Conservation (phyloP, 53 echinoderm and acorn worm species). For the Apostichopus leukothele region DNA sequence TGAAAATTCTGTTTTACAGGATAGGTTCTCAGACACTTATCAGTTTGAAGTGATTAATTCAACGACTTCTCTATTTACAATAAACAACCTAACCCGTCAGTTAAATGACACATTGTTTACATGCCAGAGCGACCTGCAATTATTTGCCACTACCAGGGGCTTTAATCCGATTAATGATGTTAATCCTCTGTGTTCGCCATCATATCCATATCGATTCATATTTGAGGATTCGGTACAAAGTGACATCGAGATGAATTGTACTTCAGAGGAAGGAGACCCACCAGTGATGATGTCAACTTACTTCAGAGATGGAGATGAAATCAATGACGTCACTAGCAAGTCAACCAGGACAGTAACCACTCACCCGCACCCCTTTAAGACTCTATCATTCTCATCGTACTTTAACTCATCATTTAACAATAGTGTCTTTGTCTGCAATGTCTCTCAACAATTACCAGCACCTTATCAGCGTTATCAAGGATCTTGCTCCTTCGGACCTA, state of each 20-base stretch:
- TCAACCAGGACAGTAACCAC: neutral
- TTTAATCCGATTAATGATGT: no score
- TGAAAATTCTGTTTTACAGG: no score
- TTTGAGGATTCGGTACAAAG: neutral
- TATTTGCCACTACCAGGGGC: no score
- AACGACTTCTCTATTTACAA: no score
- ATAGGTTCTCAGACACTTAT: no score
- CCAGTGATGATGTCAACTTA: neutral
- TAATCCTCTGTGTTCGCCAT: neutral
- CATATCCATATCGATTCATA: neutral
- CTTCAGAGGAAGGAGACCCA: slow-evolving; percentile 10
- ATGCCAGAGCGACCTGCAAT: no score
- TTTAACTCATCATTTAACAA: slow-evolving; percentile 3
- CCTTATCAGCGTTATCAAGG: neutral
- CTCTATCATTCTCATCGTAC: neutral
- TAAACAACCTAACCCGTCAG: no score
- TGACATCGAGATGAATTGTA: slow-evolving; percentile 2
- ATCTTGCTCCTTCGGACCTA: slow-evolving; percentile 28
- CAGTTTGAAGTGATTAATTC: no score
- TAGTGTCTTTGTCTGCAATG: slow-evolving; percentile 24
- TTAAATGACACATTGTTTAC: no score
- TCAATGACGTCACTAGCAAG: neutral
- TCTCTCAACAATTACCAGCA: slow-evolving; percentile 8
- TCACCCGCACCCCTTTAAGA: neutral
- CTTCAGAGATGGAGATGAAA: neutral